A percentile compares a stretch with the other conserved stretches of the same genome.
Conservation (phyloP, 2,113 vertebrate genomes). For the Budorcas taxicolor region DNA sequence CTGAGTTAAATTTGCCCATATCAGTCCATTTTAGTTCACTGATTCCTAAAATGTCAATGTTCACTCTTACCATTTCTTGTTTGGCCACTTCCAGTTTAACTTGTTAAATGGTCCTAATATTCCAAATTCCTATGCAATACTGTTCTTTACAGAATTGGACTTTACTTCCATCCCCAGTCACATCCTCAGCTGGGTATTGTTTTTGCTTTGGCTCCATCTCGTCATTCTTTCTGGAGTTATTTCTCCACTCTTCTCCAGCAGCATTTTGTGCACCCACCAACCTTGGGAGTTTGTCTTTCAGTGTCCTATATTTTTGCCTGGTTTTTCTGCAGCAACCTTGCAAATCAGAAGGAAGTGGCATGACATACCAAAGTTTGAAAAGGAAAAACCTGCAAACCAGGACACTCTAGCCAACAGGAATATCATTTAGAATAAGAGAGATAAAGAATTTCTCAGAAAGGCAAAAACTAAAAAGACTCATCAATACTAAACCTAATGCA, state of each 20-base stretch:
- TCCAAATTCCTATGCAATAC: background rate
- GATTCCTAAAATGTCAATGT: background rate
- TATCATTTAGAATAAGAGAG: background rate
- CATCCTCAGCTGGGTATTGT: accelerated
- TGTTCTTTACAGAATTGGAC: background rate
- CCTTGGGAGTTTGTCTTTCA: background rate
- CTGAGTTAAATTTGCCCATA: background rate
- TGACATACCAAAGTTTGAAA: background rate
- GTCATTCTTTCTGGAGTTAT: background rate
- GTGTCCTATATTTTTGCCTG: background rate
- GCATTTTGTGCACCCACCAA: background rate
- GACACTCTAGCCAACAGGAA: background rate
- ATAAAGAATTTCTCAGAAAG: background rate
- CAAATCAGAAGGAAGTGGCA: background rate
- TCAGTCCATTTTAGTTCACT: background rate
- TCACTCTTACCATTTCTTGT: background rate
- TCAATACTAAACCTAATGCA: background rate
- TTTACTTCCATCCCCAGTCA: background rate
- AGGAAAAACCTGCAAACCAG: background rate
- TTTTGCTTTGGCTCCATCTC: background rate
- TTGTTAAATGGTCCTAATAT: background rate
- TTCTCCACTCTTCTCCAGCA: background rate
- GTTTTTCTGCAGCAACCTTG: background rate
- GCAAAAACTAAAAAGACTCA: background rate
- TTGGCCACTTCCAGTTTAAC: background rate